A percentile compares a stretch with the other conserved stretches of the same genome.
phyloP scores from a whole-genome alignment of 2,888 invertebrate genomes.

The Liposcelis brunnea region DNA sequence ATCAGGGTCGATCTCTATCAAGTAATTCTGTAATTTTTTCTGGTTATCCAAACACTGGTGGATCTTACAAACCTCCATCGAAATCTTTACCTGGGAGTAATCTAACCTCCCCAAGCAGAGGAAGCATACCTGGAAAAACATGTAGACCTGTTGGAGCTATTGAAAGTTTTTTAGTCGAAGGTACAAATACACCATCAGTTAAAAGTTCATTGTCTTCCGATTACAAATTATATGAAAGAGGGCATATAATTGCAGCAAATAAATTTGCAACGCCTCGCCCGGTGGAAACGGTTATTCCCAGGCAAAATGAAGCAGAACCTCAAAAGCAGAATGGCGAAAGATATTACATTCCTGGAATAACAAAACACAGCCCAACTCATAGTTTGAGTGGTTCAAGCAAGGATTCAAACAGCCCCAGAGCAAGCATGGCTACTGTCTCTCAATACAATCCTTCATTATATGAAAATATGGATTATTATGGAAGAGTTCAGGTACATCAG shows the following conservation, averaged over 20 bases:
- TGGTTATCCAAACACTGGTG: slow-evolving; percentile 10
- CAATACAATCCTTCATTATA: slow-evolving; percentile 38
- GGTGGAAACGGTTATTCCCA: slow-evolving; percentile 17
- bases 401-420: slow-evolving; percentile 31
- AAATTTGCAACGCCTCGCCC: slow-evolving; percentile 60
- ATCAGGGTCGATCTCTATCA: slow-evolving; percentile 8
- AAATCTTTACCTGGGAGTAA: slow-evolving; percentile 18
- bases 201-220: slow-evolving; percentile 21
- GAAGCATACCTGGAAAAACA: slow-evolving; percentile 22
- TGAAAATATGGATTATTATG: slow-evolving; percentile 69
- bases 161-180: slow-evolving; percentile 45
- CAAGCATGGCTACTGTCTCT: slow-evolving; percentile 23
- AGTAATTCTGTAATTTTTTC: slow-evolving; percentile 5
- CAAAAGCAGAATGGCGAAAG: slow-evolving; percentile 13
- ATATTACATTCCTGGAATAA: slow-evolving; percentile 13
- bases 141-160: slow-evolving; percentile 42
- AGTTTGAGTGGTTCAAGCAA: slow-evolving; percentile 42
- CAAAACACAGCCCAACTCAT: slow-evolving; percentile 34
- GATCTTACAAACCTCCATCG: slow-evolving; percentile 14
- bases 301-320: slow-evolving; percentile 14
- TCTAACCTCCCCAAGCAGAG: slow-evolving; percentile 16
- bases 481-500: slow-evolving; percentile 34
- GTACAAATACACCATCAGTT: slow-evolving; percentile 24
- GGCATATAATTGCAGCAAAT: slow-evolving; percentile 56
- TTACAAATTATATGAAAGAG: slow-evolving; percentile 47